Percentiles rank a stretch among this genome's conserved stretches.
Conservation (phyloP, 2,888 invertebrate genomes). For the Nasonia oneida region DNA sequence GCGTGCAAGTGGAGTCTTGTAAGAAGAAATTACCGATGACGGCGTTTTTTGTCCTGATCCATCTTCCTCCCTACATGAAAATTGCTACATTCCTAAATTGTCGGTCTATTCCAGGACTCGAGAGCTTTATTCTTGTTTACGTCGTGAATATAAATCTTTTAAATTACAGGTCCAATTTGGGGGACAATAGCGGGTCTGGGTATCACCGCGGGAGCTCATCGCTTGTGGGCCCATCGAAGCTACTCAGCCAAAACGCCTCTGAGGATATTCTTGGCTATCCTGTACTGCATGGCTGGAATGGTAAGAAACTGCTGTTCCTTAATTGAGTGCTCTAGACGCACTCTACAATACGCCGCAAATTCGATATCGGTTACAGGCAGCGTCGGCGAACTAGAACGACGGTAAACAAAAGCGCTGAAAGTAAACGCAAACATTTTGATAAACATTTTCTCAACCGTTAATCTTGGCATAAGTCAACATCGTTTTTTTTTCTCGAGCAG, state of each 20-base stretch:
- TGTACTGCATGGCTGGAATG: conserved; percentile 92
- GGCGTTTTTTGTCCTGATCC: background rate
- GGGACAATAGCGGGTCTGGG: conserved; percentile 81
- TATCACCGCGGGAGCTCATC: conserved; percentile 94
- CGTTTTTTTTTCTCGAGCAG: background rate
- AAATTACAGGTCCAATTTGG: conserved; percentile 66
- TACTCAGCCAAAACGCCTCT: conserved; percentile 90
- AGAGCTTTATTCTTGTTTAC: conserved; percentile 13
- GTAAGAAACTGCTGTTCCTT: conserved; percentile 80
- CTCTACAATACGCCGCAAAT: background rate
- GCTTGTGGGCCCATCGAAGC: conserved; percentile 95
- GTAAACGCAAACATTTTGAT: background rate
- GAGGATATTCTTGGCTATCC: conserved; percentile 88
- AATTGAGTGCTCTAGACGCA: background rate
- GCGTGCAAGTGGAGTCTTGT: conserved; percentile 21
- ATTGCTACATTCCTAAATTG: background rate
- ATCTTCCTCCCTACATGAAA: conserved; percentile 4
- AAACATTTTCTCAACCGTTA: background rate
- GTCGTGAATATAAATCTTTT: background rate
- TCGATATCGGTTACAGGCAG: background rate
- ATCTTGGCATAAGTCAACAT: background rate
- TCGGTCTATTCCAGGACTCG: background rate
- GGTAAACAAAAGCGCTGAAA: background rate
- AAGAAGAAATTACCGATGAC: conserved; percentile 59
- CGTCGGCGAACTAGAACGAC: background rate